Evolutionary conservation across 2,113 vertebrate genomes (phyloP).

Genomic region (Amia ocellicauda): DNA sequence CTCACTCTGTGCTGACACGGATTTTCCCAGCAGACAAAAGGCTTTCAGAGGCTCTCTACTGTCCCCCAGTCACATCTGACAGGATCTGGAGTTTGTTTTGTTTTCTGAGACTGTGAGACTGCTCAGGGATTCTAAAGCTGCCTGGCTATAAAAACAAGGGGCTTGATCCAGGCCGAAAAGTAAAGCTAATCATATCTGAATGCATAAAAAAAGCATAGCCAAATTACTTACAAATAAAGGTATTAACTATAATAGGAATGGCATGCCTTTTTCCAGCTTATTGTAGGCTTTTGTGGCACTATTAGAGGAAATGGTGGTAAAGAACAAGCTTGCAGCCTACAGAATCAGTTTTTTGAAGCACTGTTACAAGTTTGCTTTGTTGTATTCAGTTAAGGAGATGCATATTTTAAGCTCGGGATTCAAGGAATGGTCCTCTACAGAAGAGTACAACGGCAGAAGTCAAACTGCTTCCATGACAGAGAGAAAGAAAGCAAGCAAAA

Average conservation of each 20-base stretch:
- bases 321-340: constrained; percentile 30
- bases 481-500: constrained; percentile 24
- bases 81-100: constrained; percentile 60
- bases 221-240: constrained; percentile 55
- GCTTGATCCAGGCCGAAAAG: constrained; percentile 34
- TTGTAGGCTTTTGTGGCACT: constrained; percentile 58
- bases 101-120: constrained; percentile 46
- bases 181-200: constrained; percentile 50
- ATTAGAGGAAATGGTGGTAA: constrained; percentile 45
- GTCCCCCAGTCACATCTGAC: constrained; percentile 46
- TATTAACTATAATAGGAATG: constrained; percentile 54
- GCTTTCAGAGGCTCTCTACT: constrained; percentile 59
- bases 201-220: constrained; percentile 50
- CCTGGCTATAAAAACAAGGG: constrained; percentile 25
- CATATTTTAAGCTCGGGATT: constrained; percentile 31
- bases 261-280: constrained; percentile 58
- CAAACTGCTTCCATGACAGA: constrained; percentile 21
- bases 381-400: constrained; percentile 18
- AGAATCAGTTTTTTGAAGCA: constrained; percentile 35
- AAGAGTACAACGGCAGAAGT: constrained; percentile 2
- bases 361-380: constrained; percentile 37
- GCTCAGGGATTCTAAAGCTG: constrained; percentile 33
- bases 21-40: constrained; percentile 68
- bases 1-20: constrained; percentile 55
- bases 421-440: constrained; percentile 17